Percentiles rank a stretch among this genome's conserved stretches.
phyloP scores from a whole-genome alignment of 2,113 vertebrate genomes.

The Hippocampus guttulatus region DNA sequence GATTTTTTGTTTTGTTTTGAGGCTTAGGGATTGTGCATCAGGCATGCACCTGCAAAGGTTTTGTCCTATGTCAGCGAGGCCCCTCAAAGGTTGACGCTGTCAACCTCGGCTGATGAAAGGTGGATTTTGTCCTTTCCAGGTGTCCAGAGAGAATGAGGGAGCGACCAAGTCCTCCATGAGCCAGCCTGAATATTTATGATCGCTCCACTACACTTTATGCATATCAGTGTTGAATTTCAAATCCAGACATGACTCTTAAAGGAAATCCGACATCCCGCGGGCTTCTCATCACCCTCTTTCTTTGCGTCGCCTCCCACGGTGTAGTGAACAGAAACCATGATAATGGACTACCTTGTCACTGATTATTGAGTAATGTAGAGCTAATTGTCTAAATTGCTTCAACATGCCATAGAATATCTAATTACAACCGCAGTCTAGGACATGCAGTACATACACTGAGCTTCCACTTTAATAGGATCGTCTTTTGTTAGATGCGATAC shows the following conservation, averaged over 20 bases:
- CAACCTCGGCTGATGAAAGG: conserved; percentile 61
- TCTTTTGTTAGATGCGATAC: not conserved
- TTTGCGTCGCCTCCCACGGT: conserved; percentile 17
- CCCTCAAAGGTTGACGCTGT: conserved; percentile 50
- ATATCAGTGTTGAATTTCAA: conserved; percentile 17
- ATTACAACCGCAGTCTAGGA: conserved; percentile 1
- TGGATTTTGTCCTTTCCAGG: conserved; percentile 46
- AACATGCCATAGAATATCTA: conserved; percentile 8
- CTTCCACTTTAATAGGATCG: not conserved
- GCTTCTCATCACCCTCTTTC: conserved; percentile 27
- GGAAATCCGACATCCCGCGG: conserved; percentile 32
- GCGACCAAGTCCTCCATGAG: not conserved
- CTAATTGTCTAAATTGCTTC: conserved; percentile 14
- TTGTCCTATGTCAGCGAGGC: conserved; percentile 42
- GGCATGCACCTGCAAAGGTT: conserved; percentile 53
- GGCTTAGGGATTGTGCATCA: conserved; percentile 16
- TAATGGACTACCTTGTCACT: conserved; percentile 28
- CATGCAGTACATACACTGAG: conserved; percentile 10
- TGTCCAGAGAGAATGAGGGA: conserved; percentile 23
- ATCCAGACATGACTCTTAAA: conserved; percentile 13
- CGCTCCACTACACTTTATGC: conserved; percentile 26
- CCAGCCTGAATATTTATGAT: conserved; percentile 14
- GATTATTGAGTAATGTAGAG: conserved; percentile 22
- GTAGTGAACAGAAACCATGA: conserved; percentile 17
- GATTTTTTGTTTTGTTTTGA: conserved; percentile 7